Evolutionary conservation across 2,797 vertebrate species (phyloP).

Genomic region (Cheirogaleus major): DNA sequence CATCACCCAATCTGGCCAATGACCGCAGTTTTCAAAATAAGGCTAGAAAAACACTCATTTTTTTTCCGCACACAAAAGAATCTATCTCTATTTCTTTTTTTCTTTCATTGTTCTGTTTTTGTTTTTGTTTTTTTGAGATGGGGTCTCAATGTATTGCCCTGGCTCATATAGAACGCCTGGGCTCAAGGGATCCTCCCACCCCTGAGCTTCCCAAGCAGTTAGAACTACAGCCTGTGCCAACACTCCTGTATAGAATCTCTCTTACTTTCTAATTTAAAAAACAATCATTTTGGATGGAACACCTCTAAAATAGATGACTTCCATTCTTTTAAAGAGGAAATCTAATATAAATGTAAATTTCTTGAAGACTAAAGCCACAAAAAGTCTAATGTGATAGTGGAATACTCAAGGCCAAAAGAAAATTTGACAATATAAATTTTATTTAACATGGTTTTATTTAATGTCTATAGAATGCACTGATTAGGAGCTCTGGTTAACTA

Average conservation of each 20-base stretch:
- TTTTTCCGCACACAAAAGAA: background rate
- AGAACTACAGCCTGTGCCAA: background rate
- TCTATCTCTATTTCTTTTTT: background rate
- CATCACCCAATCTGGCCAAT: background rate
- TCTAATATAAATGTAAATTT: slow-evolving; percentile 23
- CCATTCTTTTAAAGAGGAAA: background rate
- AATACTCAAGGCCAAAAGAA: background rate
- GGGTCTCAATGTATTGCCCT: background rate
- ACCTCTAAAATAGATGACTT: background rate
- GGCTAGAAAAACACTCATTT: background rate
- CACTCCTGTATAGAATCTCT: background rate
- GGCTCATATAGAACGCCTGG: background rate
- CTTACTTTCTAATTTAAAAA: slow-evolving; percentile 17
- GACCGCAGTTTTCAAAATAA: background rate
- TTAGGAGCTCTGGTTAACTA: background rate
- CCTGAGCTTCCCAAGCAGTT: background rate
- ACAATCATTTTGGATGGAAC: background rate
- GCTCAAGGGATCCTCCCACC: background rate
- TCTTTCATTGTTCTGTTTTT: background rate
- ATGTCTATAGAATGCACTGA: background rate
- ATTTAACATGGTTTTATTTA: background rate
- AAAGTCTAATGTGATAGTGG: background rate
- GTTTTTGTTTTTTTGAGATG: background rate
- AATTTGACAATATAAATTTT: background rate
- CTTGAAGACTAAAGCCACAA: background rate